These are phyloP conservation scores for Galeopterus variegatus DNA, from an alignment of 2,113 vertebrate genomes.

Conservation along the genomic window DNA sequence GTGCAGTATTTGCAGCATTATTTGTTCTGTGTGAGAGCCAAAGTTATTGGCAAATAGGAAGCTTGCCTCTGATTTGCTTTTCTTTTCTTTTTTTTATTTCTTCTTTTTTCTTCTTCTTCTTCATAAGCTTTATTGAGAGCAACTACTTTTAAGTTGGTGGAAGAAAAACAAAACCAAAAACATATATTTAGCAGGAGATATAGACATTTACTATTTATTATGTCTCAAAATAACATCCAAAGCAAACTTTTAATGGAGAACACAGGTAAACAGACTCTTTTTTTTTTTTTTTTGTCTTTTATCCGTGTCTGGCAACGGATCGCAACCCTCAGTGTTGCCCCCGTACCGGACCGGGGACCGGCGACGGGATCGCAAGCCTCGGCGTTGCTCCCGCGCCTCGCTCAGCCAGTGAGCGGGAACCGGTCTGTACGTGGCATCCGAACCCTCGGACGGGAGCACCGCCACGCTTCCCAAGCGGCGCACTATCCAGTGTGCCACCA, in stretches of 20 bases:
- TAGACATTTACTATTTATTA: neutral
- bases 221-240: constrained; percentile 80
- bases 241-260: constrained; percentile 82
- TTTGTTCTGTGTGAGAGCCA: neutral
- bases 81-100: neutral
- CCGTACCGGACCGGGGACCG: too few relatives aligned
- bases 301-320: too few relatives aligned
- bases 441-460: too few relatives aligned
- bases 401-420: too few relatives aligned
- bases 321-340: too few relatives aligned
- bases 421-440: too few relatives aligned
- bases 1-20: neutral
- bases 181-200: constrained; percentile 60
- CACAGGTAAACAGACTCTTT: constrained; percentile 13
- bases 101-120: neutral
- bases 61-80: constrained; percentile 56
- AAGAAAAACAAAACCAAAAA: constrained; percentile 76
- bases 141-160: constrained; percentile 75
- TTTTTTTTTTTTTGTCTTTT: too few relatives aligned
- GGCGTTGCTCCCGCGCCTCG: too few relatives aligned
- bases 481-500: too few relatives aligned
- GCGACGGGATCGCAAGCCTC: too few relatives aligned
- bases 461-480: too few relatives aligned
- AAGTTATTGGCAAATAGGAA: neutral
- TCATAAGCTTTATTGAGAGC: constrained; percentile 65